Evolutionary conservation across 2,113 vertebrate species (phyloP), one percentile per base, ranked within the genome.

Genomic region (Gambusia holbrooki): DNA sequence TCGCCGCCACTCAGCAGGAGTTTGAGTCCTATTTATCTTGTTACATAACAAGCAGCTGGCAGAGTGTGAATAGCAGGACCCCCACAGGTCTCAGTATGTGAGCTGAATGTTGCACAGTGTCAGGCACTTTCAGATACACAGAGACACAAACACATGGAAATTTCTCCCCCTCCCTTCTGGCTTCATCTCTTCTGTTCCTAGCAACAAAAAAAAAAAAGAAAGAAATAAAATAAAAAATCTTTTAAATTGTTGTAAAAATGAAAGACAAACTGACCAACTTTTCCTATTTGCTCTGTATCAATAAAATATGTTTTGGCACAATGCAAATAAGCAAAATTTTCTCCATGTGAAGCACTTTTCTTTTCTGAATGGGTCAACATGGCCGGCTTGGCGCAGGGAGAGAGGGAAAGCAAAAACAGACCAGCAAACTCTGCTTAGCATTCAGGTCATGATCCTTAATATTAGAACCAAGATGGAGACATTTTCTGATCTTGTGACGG

Each of bases 11-110:
- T 69, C 80, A 71, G 70, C 51, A 13, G 62, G 80, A 32, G 51
- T 35, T 30, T 73, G 27, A 81, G 84, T 88, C 69, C 87, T 61
- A 79, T 88, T 91, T 79, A 85, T 74, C 74, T 32, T 13, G 45
- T 93, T 92, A 82, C 73, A 72, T 90, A 92, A 93, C 42, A 75
- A 80, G 74, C 84, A 88, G 67, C 69, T 91, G 91, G 84, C 88
- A 84, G 65, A 54, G 76, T 32, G 25, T 84, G 84, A 90, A 90
- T 74, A 88, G 32, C 69, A 70, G 54, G 73, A 77, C 74, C 77
- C 76, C 80, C 61, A 19, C n/a, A 60, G 78, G 71, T 84, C 84
- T 84, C 75, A 86, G 40, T 33, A 45, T 70, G 79, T 7, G 61
- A 80, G 73, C 80, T 58, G 29, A 69, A 61, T 32, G 58, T 69